These are phyloP conservation scores for Tympanuchus pallidicinctus DNA, from an alignment of 2,113 vertebrate genomes.

Conservation along the genomic window DNA sequence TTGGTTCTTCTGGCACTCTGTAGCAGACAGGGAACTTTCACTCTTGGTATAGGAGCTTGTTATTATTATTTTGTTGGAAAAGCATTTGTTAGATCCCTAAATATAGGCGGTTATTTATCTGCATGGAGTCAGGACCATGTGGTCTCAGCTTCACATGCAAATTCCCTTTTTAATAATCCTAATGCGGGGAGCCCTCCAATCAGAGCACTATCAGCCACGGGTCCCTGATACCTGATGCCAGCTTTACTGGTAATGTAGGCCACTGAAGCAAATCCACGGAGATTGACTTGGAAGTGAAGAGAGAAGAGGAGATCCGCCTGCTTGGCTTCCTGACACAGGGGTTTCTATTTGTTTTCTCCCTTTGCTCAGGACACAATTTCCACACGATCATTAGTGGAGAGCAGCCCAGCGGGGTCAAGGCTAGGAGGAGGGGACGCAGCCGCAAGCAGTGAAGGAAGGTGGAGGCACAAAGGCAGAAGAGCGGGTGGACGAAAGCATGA, in stretches of 20 bases:
- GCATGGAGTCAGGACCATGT: constrained; percentile 23
- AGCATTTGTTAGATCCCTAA: constrained; percentile 55
- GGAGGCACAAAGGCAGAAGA: constrained; percentile 25
- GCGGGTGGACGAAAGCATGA: constrained; percentile 77
- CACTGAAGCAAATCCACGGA: constrained; percentile 82
- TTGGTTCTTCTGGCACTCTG: neutral
- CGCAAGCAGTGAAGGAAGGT: constrained; percentile 6
- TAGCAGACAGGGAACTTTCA: neutral
- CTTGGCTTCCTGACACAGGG: constrained; percentile 12
- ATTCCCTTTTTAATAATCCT: constrained; percentile 67
- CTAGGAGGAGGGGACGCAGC: constrained; percentile 36
- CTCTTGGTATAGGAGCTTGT: neutral
- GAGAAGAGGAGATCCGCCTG: constrained; percentile 58
- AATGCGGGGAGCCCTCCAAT: constrained; percentile 69
- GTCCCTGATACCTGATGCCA: constrained; percentile 74
- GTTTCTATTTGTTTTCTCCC: constrained; percentile 2
- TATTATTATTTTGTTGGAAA: neutral
- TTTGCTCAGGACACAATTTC: constrained; percentile 49
- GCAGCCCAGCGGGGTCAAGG: constrained; percentile 48
- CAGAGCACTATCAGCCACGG: constrained; percentile 37
- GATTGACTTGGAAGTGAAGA: constrained; percentile 71
- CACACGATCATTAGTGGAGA: constrained; percentile 61
- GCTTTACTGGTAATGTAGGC: constrained; percentile 78
- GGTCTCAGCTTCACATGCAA: constrained; percentile 71
- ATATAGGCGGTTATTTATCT: constrained; percentile 61